phyloP scores from a whole-genome alignment of 2,797 vertebrate species.

The Siniperca undulata region DNA sequence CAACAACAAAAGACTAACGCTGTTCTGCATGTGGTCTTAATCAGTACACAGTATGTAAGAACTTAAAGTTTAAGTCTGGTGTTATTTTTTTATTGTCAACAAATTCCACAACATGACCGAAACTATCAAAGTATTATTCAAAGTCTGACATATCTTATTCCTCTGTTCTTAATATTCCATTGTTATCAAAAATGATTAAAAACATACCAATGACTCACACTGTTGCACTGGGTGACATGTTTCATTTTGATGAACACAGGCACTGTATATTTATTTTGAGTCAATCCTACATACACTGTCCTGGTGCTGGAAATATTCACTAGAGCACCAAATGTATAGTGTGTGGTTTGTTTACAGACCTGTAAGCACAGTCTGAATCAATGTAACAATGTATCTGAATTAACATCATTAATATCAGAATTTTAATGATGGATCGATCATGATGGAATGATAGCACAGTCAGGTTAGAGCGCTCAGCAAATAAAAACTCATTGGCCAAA shows the following conservation, averaged over 20 bases:
- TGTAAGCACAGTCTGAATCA: conserved; percentile 11
- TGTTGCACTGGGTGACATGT: too few species aligned
- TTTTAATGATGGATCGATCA: conserved; percentile 24
- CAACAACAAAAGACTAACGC: too few species aligned
- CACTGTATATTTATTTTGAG: background rate
- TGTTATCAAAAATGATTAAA: background rate
- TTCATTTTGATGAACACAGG: too few species aligned
- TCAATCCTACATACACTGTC: background rate
- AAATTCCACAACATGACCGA: background rate
- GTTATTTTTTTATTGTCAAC: too few species aligned
- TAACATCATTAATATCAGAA: background rate
- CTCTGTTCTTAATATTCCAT: background rate
- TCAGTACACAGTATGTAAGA: background rate
- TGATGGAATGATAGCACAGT: background rate
- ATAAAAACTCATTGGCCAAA: conserved; percentile 42
- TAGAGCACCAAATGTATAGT: background rate
- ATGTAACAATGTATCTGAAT: conserved; percentile 24
- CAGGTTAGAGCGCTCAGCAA: background rate
- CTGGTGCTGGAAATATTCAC: conserved; percentile 1
- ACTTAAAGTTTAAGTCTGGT: too few species aligned
- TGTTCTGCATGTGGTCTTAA: background rate
- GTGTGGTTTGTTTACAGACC: conserved; percentile 31
- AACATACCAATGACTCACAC: background rate
- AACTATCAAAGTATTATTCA: background rate
- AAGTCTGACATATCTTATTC: background rate